Percentiles rank a stretch among this genome's conserved stretches.
These are phyloP conservation scores for Diprion similis DNA, from an alignment of 1,140 invertebrate genomes.

Conservation along the genomic window DNA sequence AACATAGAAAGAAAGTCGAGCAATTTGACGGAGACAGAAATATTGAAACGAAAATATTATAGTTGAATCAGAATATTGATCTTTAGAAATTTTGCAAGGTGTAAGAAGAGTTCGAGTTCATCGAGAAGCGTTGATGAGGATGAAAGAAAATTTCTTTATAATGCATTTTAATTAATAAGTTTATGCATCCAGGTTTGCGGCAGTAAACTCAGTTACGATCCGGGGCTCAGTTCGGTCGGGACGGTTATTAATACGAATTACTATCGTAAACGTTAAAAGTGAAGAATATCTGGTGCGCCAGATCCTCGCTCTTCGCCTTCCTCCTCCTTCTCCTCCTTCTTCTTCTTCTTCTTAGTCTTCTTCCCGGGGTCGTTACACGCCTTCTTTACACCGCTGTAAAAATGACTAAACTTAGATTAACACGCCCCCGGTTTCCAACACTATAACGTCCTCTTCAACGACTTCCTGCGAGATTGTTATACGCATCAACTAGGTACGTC, in stretches of 20 bases:
- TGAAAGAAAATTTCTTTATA: neutral
- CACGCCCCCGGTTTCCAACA: slow-evolving; percentile 4
- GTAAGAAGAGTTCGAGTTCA: neutral
- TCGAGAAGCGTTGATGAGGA: neutral
- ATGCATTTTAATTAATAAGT: slow-evolving; percentile 18
- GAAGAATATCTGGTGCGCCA: neutral
- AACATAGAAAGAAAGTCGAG: no score
- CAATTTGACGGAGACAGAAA: no score
- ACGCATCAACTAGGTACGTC: no score
- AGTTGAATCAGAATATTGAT: no score
- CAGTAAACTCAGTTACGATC: slow-evolving; percentile 9
- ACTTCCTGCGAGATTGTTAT: no score
- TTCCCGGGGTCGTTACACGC: slow-evolving; percentile 3
- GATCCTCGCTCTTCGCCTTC: neutral
- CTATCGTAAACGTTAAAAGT: slow-evolving; percentile 13
- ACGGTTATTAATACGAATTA: slow-evolving; percentile 21
- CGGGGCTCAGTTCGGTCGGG: neutral
- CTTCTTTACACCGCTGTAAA: slow-evolving; percentile 24
- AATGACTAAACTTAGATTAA: slow-evolving; percentile 29
- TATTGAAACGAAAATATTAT: no score
- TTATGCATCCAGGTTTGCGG: neutral
- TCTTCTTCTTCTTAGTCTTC: neutral
- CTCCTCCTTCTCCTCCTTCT: slow-evolving; percentile 1
- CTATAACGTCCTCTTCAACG: no score
- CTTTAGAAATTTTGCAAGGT: no score